Percentiles rank a stretch among this genome's conserved stretches.
phyloP scores from a whole-genome alignment of 2,888 invertebrate species.

The Zaprionus obscuricornis region DNA sequence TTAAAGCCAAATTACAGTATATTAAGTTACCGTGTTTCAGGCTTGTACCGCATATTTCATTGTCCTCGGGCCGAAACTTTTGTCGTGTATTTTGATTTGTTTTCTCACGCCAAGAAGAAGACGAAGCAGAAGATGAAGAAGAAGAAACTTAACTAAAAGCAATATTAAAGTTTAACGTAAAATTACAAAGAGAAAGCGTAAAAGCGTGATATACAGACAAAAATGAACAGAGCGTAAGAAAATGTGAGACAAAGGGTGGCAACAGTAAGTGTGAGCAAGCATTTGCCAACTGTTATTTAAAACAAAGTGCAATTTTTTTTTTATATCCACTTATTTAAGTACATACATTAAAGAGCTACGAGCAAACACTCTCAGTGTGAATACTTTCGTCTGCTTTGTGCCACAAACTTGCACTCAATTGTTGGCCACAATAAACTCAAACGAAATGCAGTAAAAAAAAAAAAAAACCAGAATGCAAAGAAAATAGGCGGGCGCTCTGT shows the following conservation, averaged over 20 bases:
- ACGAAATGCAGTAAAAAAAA: conserved; percentile 41
- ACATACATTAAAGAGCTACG: conserved; percentile 17
- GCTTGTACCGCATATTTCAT: conserved; percentile 7
- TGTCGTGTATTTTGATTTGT: conserved; percentile 16
- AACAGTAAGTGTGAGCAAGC: not conserved
- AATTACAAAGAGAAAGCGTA: too few relatives aligned
- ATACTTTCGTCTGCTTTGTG: conserved; percentile 32
- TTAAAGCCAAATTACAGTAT: conserved; percentile 70
- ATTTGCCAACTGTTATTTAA: conserved; percentile 7
- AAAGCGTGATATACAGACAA: conserved; percentile 5
- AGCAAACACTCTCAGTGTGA: not conserved
- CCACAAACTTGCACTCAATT: conserved; percentile 55
- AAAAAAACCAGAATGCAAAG: not conserved
- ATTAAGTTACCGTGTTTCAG: conserved; percentile 52
- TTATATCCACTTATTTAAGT: conserved; percentile 9
- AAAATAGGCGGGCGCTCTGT: too few relatives aligned
- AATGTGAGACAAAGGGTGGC: not conserved
- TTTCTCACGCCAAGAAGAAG: conserved; percentile 6
- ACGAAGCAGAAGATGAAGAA: too few relatives aligned
- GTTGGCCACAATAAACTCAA: conserved; percentile 43
- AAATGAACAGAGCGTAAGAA: not conserved
- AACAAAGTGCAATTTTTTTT: conserved; percentile 9
- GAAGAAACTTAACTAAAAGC: not conserved
- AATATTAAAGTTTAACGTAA: conserved; percentile 15
- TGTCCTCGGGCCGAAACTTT: conserved; percentile 26